Evolutionary conservation across 2,797 vertebrate species (phyloP).

Genomic region (Syngnathus rostellatus): DNA sequence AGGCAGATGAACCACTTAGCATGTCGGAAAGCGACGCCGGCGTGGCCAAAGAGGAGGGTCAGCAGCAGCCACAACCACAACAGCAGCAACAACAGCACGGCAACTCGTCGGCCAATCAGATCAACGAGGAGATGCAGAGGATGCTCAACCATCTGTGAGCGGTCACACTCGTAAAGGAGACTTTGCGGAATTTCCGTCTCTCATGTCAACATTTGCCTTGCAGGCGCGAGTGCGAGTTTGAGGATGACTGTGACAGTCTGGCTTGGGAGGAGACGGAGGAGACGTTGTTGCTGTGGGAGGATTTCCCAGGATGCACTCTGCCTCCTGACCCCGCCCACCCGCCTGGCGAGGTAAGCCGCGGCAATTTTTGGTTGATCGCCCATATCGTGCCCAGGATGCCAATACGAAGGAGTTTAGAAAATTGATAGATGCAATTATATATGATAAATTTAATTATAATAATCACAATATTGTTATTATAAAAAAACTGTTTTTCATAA

Average conservation of each 20-base stretch:
- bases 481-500: neutral
- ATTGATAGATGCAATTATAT: too few relatives aligned
- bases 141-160: constrained; percentile 96
- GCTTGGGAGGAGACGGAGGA: constrained; percentile 98
- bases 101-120: constrained; percentile 85
- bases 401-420: too few relatives aligned
- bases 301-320: constrained; percentile 89
- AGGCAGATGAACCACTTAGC: constrained; percentile 83
- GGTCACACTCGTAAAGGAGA: too few relatives aligned
- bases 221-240: constrained; percentile 93
- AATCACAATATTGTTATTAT: too few relatives aligned
- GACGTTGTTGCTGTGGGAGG: constrained; percentile 93
- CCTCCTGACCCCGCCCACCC: constrained; percentile 73
- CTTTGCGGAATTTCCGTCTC: neutral
- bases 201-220: neutral
- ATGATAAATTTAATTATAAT: too few relatives aligned
- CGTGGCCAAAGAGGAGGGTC: constrained; percentile 73
- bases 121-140: constrained; percentile 98
- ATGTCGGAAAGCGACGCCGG: constrained; percentile 81
- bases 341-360: constrained; percentile 77
- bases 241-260: constrained; percentile 95
- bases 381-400: too few relatives aligned
- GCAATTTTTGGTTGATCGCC: too few relatives aligned
- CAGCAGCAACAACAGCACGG: constrained; percentile 50
- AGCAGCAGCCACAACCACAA: neutral